Conservation (phyloP, 1,140 invertebrate species). For the Schlechtendalia chinensis region DNA sequence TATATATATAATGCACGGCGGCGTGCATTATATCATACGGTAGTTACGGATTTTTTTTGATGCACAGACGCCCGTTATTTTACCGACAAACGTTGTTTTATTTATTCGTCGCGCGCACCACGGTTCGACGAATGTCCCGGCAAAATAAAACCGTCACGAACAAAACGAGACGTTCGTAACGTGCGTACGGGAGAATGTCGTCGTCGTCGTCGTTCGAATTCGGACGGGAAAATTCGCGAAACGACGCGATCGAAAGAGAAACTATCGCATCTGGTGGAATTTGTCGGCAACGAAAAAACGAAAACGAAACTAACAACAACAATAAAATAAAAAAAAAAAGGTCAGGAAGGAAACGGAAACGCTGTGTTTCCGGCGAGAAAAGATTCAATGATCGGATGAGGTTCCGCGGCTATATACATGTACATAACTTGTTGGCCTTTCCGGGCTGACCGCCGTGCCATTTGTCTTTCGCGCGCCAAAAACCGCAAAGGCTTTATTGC, state of each 20-base stretch:
- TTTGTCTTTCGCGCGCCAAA: slow-evolving; percentile 43
- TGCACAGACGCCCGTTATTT: too few species aligned
- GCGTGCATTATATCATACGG: too few species aligned
- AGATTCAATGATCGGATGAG: slow-evolving; percentile 37
- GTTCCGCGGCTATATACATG: slow-evolving; percentile 5
- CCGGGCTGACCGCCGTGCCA: slow-evolving; percentile 32
- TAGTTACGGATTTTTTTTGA: too few species aligned
- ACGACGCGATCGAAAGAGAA: neutral
- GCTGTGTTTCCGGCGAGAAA: slow-evolving; percentile 34
- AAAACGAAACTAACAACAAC: too few species aligned
- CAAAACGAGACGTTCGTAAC: too few species aligned
- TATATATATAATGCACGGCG: too few species aligned
- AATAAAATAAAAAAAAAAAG: slow-evolving; percentile 8
- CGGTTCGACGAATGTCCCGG: too few species aligned
- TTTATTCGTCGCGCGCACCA: neutral
- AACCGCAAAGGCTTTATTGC: slow-evolving; percentile 44
- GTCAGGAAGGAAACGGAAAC: slow-evolving; percentile 39
- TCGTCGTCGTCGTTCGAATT: too few species aligned
- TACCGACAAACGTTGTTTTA: too few species aligned
- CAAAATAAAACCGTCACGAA: too few species aligned
- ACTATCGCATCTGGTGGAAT: neutral
- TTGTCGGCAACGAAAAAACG: neutral
- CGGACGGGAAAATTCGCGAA: too few species aligned
- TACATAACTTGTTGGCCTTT: slow-evolving; percentile 42
- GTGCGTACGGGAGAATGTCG: too few species aligned